Evolutionary conservation across 92 coral and sea anemone species (phyloP).

Genomic region (Diadumene lineata): DNA sequence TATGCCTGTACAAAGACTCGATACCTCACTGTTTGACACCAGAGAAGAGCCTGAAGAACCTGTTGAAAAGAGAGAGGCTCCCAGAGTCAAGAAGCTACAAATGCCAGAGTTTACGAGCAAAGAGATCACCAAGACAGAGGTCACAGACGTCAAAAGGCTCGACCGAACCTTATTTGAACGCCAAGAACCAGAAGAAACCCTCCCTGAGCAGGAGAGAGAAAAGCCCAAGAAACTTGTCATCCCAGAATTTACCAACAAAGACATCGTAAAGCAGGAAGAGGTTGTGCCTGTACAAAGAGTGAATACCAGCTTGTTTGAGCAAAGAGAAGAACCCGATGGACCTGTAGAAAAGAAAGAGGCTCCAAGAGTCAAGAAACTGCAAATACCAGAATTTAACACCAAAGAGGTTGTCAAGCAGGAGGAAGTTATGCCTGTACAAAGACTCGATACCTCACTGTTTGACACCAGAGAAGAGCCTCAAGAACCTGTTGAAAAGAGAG

Average conservation of each 20-base stretch:
- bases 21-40: not conserved
- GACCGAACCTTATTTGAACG: not conserved
- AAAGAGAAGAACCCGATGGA: not conserved
- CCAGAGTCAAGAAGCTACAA: not conserved
- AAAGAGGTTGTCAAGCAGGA: not conserved
- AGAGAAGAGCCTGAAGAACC: not conserved
- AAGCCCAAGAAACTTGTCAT: not conserved
- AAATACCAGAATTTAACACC: not conserved
- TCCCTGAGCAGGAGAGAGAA: not conserved
- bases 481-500: not conserved
- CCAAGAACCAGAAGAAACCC: not conserved
- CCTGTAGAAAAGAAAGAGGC: not conserved
- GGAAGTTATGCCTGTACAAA: not conserved
- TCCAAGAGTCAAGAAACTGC: not conserved
- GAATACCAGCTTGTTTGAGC: not conserved
- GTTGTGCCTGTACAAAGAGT: not conserved
- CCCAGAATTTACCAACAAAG: not conserved
- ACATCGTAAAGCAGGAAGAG: not conserved
- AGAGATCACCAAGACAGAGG: not conserved
- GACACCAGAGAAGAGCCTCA: not conserved
- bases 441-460: not conserved
- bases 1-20: not conserved
- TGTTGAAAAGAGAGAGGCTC: not conserved
- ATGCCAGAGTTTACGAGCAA: not conserved
- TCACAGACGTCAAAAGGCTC: not conserved